phyloP scores from a whole-genome alignment of 1,140 invertebrate genomes.

The Drosophila prosaltans region DNA sequence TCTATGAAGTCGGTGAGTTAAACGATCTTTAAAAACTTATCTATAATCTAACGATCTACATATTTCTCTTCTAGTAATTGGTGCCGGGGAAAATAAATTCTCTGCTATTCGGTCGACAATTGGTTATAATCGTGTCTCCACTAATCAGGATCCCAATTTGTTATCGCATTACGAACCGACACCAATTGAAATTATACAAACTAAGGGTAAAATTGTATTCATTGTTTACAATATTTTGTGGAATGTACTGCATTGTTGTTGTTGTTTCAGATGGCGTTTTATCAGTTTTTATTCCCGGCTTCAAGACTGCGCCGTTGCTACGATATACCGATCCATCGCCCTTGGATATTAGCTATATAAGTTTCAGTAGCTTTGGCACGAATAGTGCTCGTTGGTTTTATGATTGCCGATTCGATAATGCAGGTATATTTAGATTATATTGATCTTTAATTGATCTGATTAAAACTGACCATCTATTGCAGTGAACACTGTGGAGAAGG shows the following conservation, averaged over 20 bases:
- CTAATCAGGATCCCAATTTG: constrained; percentile 64
- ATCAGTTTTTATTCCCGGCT: constrained; percentile 72
- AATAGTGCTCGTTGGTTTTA: constrained; percentile 75
- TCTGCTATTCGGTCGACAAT: constrained; percentile 73
- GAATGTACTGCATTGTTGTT: no score
- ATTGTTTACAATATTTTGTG: constrained; percentile 9
- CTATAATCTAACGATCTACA: background rate
- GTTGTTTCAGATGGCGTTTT: constrained; percentile 59
- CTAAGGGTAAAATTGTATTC: constrained; percentile 53
- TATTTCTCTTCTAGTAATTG: constrained; percentile 59
- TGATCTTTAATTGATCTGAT: no score
- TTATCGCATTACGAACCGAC: constrained; percentile 73
- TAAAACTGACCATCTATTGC: no score
- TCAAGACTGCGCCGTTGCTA: constrained; percentile 64
- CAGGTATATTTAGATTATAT: constrained; percentile 28
- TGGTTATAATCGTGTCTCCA: constrained; percentile 60
- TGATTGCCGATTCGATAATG: constrained; percentile 74
- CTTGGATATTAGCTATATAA: constrained; percentile 67
- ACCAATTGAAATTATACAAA: constrained; percentile 79
- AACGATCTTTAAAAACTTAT: background rate
- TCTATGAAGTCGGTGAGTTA: constrained; percentile 74
- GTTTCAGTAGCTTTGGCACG: constrained; percentile 72
- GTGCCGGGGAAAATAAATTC: constrained; percentile 76
- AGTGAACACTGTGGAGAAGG: constrained; percentile 48
- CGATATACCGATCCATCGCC: constrained; percentile 56